Percentiles rank a stretch among this genome's conserved stretches.
Conservation (phyloP, 1,140 invertebrate species). For the Steinernema khuongi region DNA sequence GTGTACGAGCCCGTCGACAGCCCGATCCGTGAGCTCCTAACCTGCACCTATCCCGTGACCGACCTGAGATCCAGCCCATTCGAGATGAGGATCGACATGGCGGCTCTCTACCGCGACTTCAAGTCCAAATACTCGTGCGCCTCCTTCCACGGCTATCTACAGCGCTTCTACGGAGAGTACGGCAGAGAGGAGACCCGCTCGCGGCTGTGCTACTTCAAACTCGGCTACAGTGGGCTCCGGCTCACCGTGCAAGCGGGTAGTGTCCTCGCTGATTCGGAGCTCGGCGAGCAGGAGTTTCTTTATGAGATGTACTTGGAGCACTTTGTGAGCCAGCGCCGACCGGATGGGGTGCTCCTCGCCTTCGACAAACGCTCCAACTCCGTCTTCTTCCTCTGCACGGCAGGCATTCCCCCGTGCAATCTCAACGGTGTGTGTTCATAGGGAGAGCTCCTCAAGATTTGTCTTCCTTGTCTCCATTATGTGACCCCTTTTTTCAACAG, state of each 20-base stretch:
- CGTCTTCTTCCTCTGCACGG: neutral
- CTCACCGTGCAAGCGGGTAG: too few species aligned
- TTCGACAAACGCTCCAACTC: neutral
- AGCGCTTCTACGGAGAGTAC: too few species aligned
- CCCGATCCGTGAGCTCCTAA: neutral
- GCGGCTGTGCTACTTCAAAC: too few species aligned
- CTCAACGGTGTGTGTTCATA: neutral
- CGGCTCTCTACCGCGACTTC: neutral
- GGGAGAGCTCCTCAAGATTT: too few species aligned
- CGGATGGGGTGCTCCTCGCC: neutral
- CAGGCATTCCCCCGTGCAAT: neutral
- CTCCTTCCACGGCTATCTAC: neutral
- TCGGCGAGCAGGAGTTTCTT: neutral
- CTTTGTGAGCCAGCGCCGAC: neutral
- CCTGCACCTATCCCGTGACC: neutral
- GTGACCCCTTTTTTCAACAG: too few species aligned
- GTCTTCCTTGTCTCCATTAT: too few species aligned
- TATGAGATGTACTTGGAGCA: neutral
- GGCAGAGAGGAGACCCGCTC: too few species aligned
- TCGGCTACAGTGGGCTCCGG: too few species aligned
- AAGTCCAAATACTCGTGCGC: neutral
- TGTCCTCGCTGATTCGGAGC: neutral
- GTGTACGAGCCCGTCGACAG: neutral
- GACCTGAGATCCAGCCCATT: neutral
- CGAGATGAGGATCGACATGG: neutral